A percentile compares a stretch with the other conserved stretches of the same genome.
These are phyloP conservation scores for Spheniscus humboldti DNA, from an alignment of 2,797 vertebrate species.

Conservation along the genomic window DNA sequence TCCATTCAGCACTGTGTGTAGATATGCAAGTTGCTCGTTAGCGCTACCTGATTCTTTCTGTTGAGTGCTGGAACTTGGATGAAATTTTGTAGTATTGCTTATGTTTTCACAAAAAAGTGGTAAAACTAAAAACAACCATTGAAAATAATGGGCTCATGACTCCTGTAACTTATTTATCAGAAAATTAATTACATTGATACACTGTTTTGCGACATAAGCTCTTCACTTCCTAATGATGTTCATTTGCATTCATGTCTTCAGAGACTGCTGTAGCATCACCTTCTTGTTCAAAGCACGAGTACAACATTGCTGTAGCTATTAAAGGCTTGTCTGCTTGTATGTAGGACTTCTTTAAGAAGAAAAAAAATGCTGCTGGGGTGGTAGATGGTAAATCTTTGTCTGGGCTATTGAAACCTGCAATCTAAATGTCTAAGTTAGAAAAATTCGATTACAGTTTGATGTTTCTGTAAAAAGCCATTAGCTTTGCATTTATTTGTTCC, in stretches of 20 bases:
- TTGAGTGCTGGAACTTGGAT: not conserved
- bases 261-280: not conserved
- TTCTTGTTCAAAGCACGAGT: not conserved
- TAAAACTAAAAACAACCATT: not conserved
- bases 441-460: not conserved
- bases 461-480: not conserved
- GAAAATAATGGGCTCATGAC: not conserved
- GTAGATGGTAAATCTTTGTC: not conserved
- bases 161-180: not conserved
- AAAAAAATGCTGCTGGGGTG: not conserved
- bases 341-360: not conserved
- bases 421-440: not conserved
- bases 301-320: not conserved
- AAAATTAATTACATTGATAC: not conserved
- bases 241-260: not conserved
- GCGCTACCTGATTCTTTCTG: accelerated
- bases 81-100: not conserved
- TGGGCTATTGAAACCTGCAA: not conserved
- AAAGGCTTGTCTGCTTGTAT: not conserved
- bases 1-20: not conserved
- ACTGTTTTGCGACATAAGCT: not conserved
- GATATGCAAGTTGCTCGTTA: accelerated
- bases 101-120: not conserved
- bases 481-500: not conserved
- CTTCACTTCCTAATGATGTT: not conserved